Percentiles rank a stretch among this genome's conserved stretches.
phyloP scores from a whole-genome alignment of 92 coral and sea anemone genomes.

The Heteractis magnifica region DNA sequence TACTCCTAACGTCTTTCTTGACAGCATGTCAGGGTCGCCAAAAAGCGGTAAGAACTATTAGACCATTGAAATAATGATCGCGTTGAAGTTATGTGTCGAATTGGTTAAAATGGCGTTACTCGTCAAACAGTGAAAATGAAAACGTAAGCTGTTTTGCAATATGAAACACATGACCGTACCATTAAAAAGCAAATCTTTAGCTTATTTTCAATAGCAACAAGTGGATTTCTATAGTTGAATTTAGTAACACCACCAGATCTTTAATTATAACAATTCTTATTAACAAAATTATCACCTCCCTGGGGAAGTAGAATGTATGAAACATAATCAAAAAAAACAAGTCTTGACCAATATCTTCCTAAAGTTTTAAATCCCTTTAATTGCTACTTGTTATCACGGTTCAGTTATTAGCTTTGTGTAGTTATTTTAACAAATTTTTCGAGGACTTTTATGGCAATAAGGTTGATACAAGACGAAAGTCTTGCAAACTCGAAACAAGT shows the following conservation, averaged over 20 bases:
- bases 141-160: not conserved
- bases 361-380: not conserved
- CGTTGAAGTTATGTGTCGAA: not conserved
- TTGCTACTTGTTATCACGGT: not conserved
- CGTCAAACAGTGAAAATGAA: not conserved
- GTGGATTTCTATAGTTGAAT: not conserved
- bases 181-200: not conserved
- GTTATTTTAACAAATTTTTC: not conserved
- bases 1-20: not conserved
- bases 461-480: not conserved
- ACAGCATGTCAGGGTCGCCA: slow-evolving; percentile 62
- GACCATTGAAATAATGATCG: not conserved
- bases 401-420: no score
- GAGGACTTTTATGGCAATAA: not conserved
- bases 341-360: not conserved
- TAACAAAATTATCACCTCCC: not conserved
- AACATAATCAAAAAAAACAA: not conserved
- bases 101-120: not conserved
- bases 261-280: not conserved
- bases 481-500: not conserved
- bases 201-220: not conserved
- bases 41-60: slow-evolving; percentile 45
- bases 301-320: not conserved
- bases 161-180: not conserved
- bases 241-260: not conserved